Evolutionary conservation across 2,797 vertebrate genomes (phyloP).

Genomic region (Danio tinwini): DNA sequence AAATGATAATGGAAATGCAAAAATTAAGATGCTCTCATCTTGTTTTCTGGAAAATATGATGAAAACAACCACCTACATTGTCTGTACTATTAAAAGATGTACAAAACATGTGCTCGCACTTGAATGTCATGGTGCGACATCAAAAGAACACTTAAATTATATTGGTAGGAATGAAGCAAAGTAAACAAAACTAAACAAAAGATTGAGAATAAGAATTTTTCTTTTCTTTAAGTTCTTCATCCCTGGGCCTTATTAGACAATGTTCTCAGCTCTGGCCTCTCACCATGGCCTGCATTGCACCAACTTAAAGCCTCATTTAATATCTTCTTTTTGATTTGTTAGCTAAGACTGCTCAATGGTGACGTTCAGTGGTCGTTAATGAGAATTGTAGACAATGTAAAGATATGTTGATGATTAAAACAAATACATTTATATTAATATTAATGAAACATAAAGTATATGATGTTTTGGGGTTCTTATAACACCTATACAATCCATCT

Average conservation of each 20-base stretch:
- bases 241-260: neutral
- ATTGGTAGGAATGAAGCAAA: neutral
- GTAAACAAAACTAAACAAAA: neutral
- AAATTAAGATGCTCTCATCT: constrained; percentile 21
- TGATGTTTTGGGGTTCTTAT: no score
- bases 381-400: neutral
- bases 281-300: neutral
- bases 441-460: no score
- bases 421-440: neutral
- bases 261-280: neutral
- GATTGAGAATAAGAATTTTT: neutral
- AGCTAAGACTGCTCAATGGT: constrained; percentile 23
- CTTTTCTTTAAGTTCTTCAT: neutral
- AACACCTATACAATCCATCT: no score
- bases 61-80: constrained; percentile 26
- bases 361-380: constrained; percentile 30
- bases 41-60: constrained; percentile 43
- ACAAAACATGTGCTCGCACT: constrained; percentile 13
- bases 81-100: neutral
- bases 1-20: constrained; percentile 40
- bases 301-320: constrained; percentile 9
- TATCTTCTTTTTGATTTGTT: neutral
- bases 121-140: neutral
- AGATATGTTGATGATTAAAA: neutral
- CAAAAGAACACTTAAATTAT: neutral